Evolutionary conservation across 2,113 vertebrate species (phyloP), one percentile per base, ranked within the genome.

Genomic region (Labeo catla): DNA sequence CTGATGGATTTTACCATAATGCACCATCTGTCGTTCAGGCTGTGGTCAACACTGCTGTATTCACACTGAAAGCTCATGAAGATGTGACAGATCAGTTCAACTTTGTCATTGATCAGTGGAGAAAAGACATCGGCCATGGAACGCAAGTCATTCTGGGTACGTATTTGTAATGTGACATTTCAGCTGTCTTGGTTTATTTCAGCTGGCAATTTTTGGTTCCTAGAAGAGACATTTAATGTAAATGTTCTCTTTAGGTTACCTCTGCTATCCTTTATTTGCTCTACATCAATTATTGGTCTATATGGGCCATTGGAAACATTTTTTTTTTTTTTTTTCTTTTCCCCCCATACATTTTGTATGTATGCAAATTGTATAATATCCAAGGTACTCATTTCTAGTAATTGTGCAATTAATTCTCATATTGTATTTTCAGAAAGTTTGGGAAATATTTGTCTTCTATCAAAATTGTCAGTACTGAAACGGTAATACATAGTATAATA

Each of bases 61-160:
- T 95, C 93, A 95, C 96, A 84, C 93, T 99, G 87, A 96, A 94
- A 93, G 93, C 92, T 65, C 96, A 97, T 28, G 90, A 95, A 68
- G 93, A 92, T 4, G 88, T 93, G 23, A 87, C 92, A 1, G 91
- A 94, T 83, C 88, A 94, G 81, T 93, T 95, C 76, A 90, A 90
- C 80, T 89, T 84, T 79, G 91, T 96, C 78, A 83, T 94, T 59
- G 91, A 96, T 66, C 95, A 97, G 52, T 99, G 98, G 98, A 96
- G 88, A 54, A 96, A 94, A 86, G 91, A 89, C 28, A 88, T 93
- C 13, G 93, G 90, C 57, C 88, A 88, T 87, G 94, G 96, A 57
- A 95, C 92, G 76, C 94, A 92, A 1, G 74, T 96, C 83, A 92
- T 97, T 15, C 90, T 99, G 83, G 96, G 98, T 99, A 93, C 93